Base-by-base conservation (phyloP, 2,888 invertebrate genomes). In the Noctua janthina region DNA sequence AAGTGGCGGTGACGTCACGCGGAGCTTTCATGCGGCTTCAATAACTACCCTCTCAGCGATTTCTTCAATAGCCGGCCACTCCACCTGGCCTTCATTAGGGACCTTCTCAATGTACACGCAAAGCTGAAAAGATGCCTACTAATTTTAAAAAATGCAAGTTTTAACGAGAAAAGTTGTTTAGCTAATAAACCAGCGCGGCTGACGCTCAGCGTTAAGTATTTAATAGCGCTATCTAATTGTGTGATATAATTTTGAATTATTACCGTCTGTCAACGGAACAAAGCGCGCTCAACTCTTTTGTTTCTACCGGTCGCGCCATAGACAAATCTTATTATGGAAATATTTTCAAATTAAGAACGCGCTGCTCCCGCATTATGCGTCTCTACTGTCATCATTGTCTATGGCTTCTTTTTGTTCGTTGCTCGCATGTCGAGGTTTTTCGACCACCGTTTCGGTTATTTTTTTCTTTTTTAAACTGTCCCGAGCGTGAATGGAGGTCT, bases 301-400 rank as follows among this genome's bases (percentile, higher is more conserved):
- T 96, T 94, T 94, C 93, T 92, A 92, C 93, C 93, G 93, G 94
- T 93, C 94, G 94, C 93, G 93, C 95, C 95, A 96, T 96, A 96
- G 96, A 96, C 96, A 96, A 96, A 97, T 96, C 96, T 96, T 96
- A 96, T 96, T 96, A 96, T 96, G 96, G 96, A 96, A 96, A 96
- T 96, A 96, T 96, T 97, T 96, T 97, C 95, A 96, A 97, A 96
- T 96, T 96, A 96, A 96, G 96, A 96, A 95, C 95, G 94, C 95
- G 96, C 95, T 97, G 96, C 96, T 97, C 96, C 96, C 96, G 96
- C 96, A 97, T 96, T 96, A 95, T 96, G 95, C 96, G 95, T 96
- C 96, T 96, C 96, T 94, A 94, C 96, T 95, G 96, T 95, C 96
- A 95, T 96, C 96, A 96, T 97, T 97, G 97, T 96, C 96, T 96